A percentile compares a stretch with the other conserved stretches of the same genome.
Evolutionary conservation across 1,140 invertebrate genomes (phyloP).

Genomic region (Dendroctonus valens): DNA sequence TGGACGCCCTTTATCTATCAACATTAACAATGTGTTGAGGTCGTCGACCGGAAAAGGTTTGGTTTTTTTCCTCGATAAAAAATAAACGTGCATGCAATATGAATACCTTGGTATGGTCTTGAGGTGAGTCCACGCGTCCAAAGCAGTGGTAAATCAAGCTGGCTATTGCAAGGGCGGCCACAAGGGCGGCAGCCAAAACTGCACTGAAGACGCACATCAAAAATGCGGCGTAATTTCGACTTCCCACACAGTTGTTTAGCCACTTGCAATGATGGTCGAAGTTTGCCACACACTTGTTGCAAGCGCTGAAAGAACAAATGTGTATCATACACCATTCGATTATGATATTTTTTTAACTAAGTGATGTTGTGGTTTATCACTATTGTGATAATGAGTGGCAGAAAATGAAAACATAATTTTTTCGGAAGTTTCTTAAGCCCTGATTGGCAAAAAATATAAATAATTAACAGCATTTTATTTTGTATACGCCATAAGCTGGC

Average conservation of each 20-base stretch:
- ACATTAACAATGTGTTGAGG: not conserved
- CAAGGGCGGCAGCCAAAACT: constrained; percentile 68
- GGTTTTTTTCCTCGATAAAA: not conserved
- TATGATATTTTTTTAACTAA: too few species aligned
- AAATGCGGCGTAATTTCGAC: constrained; percentile 86
- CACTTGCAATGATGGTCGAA: constrained; percentile 98
- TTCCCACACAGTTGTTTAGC: constrained; percentile 95
- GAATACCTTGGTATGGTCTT: not conserved
- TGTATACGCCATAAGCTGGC: too few species aligned
- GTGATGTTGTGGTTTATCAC: too few species aligned
- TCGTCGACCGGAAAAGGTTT: not conserved
- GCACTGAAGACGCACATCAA: constrained; percentile 83
- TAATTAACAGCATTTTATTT: too few species aligned
- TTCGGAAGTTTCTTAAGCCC: too few species aligned
- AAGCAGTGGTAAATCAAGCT: constrained; percentile 53
- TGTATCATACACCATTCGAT: too few species aligned
- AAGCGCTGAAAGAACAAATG: constrained; percentile 60
- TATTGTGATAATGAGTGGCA: too few species aligned
- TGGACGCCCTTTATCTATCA: too few species aligned
- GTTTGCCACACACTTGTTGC: constrained; percentile 92
- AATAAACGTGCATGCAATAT: not conserved
- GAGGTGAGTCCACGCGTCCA: not conserved
- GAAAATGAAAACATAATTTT: too few species aligned
- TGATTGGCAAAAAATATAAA: too few species aligned
- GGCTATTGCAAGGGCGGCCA: constrained; percentile 65